Conservation (phyloP, 2,113 vertebrate species). For the Cnemophilus loriae region DNA sequence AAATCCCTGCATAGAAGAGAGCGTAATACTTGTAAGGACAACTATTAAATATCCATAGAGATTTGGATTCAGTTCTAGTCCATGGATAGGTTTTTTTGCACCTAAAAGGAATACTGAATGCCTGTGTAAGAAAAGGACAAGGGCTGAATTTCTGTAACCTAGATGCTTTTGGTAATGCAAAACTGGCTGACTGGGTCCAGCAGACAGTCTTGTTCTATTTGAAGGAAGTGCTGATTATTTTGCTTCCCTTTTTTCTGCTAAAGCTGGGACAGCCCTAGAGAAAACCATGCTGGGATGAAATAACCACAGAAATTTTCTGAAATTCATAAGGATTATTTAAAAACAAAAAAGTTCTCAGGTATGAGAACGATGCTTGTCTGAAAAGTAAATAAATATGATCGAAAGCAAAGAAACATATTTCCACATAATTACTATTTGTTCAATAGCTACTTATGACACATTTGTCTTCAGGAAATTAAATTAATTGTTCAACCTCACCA, state of each 20-base stretch:
- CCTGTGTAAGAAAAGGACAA: not conserved
- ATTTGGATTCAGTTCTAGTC: not conserved
- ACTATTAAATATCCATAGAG: not conserved
- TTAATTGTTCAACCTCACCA: slow-evolving; percentile 37
- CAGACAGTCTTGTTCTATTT: not conserved
- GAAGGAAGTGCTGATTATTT: not conserved
- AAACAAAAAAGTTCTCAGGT: not conserved
- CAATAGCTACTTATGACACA: not conserved
- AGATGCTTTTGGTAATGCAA: not conserved
- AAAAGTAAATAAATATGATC: not conserved
- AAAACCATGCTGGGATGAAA: not conserved
- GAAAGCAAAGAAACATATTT: slow-evolving; percentile 20
- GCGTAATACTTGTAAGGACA: not conserved
- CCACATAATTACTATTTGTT: slow-evolving; percentile 39
- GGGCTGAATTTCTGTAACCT: not conserved
- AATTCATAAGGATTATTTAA: not conserved
- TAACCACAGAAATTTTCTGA: not conserved
- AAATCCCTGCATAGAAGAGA: not conserved
- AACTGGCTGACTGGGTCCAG: not conserved
- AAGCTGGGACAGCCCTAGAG: not conserved
- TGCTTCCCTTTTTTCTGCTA: not conserved
- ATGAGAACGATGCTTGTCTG: not conserved
- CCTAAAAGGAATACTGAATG: not conserved
- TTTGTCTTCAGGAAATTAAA: slow-evolving; percentile 55
- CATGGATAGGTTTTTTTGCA: not conserved